Percentiles rank a stretch among this genome's conserved stretches.
phyloP scores from a whole-genome alignment of 2,888 invertebrate genomes.

The Timema cristinae region DNA sequence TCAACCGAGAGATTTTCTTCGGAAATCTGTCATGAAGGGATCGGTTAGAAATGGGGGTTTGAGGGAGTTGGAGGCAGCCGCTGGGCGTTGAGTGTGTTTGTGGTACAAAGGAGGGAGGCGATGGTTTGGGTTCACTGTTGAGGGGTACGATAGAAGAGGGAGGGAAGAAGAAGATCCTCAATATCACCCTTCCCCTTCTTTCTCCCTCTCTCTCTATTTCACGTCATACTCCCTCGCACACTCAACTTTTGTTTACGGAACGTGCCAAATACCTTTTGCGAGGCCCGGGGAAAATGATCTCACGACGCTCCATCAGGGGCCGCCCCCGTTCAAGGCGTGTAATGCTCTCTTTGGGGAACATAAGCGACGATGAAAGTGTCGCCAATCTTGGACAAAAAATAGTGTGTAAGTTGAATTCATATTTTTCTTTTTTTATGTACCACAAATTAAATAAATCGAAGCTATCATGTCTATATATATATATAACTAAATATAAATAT shows the following conservation, averaged over 20 bases:
- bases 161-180: background rate
- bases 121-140: background rate
- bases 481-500: too few species aligned
- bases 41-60: too few species aligned
- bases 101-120: slow-evolving; percentile 6
- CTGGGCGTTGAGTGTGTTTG: slow-evolving; percentile 14
- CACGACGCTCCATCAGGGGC: slow-evolving; percentile 23
- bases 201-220: background rate
- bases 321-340: slow-evolving; percentile 11
- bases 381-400: too few species aligned
- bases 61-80: too few species aligned
- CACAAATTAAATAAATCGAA: too few species aligned
- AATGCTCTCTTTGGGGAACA: too few species aligned
- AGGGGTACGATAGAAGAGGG: background rate
- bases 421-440: too few species aligned
- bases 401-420: too few species aligned
- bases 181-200: background rate
- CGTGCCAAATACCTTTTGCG: slow-evolving; percentile 12
- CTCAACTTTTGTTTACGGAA: slow-evolving; percentile 10
- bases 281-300: background rate
- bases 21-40: slow-evolving; percentile 7
- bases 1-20: slow-evolving; percentile 14
- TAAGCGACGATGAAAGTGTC: too few species aligned
- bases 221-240: background rate
- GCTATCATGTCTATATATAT: too few species aligned